Evolutionary conservation across 1,140 invertebrate genomes (phyloP).

Genomic region (Philaenus spumarius): DNA sequence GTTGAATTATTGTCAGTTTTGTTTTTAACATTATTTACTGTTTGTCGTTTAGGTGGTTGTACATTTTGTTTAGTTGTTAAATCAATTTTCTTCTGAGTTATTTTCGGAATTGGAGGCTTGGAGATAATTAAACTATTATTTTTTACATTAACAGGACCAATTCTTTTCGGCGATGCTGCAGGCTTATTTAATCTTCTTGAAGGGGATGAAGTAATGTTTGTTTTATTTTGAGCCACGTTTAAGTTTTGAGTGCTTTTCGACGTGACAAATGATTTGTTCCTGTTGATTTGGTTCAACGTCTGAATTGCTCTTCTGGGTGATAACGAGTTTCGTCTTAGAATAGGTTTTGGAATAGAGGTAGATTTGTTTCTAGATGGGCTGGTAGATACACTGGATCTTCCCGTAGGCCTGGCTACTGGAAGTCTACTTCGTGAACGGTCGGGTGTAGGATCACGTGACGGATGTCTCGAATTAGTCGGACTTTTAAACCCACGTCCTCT

Average conservation of each 20-base stretch:
- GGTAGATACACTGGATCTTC: conserved; percentile 10
- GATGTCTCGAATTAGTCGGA: conserved; percentile 33
- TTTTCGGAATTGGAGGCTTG: conserved; percentile 16
- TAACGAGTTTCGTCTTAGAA: conserved; percentile 9
- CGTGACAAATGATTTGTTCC: background rate
- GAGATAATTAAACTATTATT: background rate
- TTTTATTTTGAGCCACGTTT: too few species aligned
- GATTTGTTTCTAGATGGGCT: conserved; percentile 12
- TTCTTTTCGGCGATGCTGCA: background rate
- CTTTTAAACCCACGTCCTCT: conserved; percentile 50
- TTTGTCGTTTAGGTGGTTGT: too few species aligned
- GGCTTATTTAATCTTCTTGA: background rate
- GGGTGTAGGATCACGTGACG: conserved; percentile 10
- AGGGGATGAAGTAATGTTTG: too few species aligned
- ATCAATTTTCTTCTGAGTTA: background rate
- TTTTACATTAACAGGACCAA: background rate
- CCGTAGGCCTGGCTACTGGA: background rate
- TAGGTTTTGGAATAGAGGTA: conserved; percentile 10
- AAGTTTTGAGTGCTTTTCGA: background rate
- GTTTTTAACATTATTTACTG: too few species aligned
- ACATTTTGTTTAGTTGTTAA: background rate
- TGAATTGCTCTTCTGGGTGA: background rate
- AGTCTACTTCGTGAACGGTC: conserved; percentile 9
- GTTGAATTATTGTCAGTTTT: background rate
- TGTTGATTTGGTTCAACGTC: conserved; percentile 2